Evolutionary conservation across 2,797 vertebrate species (phyloP).

Genomic region (Helicolenus hilgendorfi): DNA sequence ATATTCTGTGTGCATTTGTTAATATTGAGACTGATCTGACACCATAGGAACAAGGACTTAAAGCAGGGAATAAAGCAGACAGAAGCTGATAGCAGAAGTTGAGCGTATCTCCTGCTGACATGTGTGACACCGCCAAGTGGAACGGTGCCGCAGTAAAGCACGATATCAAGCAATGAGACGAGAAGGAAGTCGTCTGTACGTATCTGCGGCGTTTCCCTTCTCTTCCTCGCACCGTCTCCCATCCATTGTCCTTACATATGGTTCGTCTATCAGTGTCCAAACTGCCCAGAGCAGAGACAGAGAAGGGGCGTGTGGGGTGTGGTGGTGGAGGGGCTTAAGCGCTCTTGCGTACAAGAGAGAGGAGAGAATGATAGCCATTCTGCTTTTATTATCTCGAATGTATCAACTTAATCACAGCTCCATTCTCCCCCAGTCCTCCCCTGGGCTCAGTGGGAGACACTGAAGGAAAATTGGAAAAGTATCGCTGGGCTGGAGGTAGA

Average conservation of each 20-base stretch:
- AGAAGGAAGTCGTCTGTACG: conserved; percentile 21
- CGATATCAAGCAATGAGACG: conserved; percentile 52
- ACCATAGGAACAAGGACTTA: not conserved
- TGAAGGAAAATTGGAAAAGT: conserved; percentile 88
- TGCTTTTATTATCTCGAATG: conserved; percentile 88
- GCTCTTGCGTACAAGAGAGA: conserved; percentile 68
- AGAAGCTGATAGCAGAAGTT: conserved; percentile 55
- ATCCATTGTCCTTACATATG: conserved; percentile 70
- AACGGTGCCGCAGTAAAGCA: conserved; percentile 40
- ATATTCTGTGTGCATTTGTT: no score
- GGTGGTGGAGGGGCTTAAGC: conserved; percentile 80
- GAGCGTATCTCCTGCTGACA: conserved; percentile 53
- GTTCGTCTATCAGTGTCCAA: conserved; percentile 82
- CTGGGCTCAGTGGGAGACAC: conserved; percentile 83
- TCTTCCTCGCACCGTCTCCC: conserved; percentile 30
- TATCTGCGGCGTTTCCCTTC: conserved; percentile 37
- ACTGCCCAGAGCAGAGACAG: conserved; percentile 72
- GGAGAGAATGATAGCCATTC: conserved; percentile 83
- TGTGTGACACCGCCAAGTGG: conserved; percentile 53
- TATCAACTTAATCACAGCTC: conserved; percentile 90
- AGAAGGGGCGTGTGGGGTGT: conserved; percentile 68
- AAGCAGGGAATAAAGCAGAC: not conserved
- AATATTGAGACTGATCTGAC: not conserved
- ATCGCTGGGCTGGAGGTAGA: conserved; percentile 85
- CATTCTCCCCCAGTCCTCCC: conserved; percentile 83